Evolutionary conservation across 2,888 invertebrate genomes (phyloP), one percentile per base, ranked within the genome.

Genomic region (Ophion costatus): DNA sequence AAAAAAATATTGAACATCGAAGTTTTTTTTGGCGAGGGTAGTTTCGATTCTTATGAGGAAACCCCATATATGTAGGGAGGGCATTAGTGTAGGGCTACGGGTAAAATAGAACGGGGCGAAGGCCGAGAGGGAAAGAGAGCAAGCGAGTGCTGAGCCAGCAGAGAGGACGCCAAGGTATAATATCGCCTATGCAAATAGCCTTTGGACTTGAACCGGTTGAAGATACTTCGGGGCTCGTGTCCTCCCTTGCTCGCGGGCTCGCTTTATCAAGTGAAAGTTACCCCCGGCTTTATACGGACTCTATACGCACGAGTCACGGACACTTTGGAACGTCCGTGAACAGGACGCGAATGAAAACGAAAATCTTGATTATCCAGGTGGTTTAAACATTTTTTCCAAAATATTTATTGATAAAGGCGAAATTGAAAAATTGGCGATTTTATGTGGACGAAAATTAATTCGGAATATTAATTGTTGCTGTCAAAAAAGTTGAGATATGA

Each of bases 171-270:
- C 88, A 90, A 89, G 92, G 92, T 93, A 93, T 93, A 93, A 93
- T 93, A 93, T 93, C 92, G 93, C 91, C 93, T 93, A 93, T 93
- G 93, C 93, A 93, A 93, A 93, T 93, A 93, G 92, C 93, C 93
- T 91, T 92, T 92, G 92, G 93, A 93, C 92, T 93, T 92, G 92
- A 92, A 93, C 92, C 92, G 92, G 91, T 91, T 92, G 91, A 91
- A 92, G 92, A 90, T 93, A 92, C 92, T 91, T 93, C 91, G 88
- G 89, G 86, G 85, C 83, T 84, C 88, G 85, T 82, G 87, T 79
- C 70, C 70, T 79, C 29, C 59, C 79, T 71, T 63, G 17, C 71
- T 64, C 79, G 56, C 63, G 63, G 33, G 63, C 70, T 70, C 78
- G 63, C 70, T 70, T 67, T 57, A 51, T 67, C 67, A 29, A 22